Evolutionary conservation across 1,140 invertebrate genomes (phyloP), one percentile per base, ranked within the genome.

Genomic region (Sarcophaga bullata): DNA sequence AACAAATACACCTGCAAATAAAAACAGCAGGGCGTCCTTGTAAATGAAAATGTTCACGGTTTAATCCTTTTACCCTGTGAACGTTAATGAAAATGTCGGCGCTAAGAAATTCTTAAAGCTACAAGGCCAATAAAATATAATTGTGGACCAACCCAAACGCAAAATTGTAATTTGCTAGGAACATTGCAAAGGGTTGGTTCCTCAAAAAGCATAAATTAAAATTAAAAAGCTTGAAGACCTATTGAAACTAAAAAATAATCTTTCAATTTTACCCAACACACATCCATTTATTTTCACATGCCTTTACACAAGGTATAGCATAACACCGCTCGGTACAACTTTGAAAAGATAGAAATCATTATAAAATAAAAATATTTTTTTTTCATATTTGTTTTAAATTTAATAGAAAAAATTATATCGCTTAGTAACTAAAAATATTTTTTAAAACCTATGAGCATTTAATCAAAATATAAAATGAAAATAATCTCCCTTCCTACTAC

Each of bases 381-480:
- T 37, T 37, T 37, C 4, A 37, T 37, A 2, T 37, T 37, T 37
- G 25, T 37, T 37, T 37, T 37, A 37, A 37, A 37, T 37, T 37
- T 37, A 37, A 37, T 37, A 37, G 25, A 37, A 37, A 37, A 37
- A 37, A 37, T 37, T 37, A 37, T 37, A 37, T 37, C 4, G 25
- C 4, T 37, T 37, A 37, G 25, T 37, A 37, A 37, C 25, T 37
- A 37, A 37, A 37, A 37, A 37, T 37, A 37, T 4, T 37, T 37
- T 37, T 37, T 37, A 37, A 49, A 78, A 78, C 50, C 75, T 78
- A 78, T 78, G 75, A 78, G 75, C 75, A 78, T 52, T 25, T 10
- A 78, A 78, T 78, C 75, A 78, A 78, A n/a, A n/a, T n/a, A n/a
- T n/a, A n/a, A n/a, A 78, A 78, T 78, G 75, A 78, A 19, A 78